Evolutionary conservation across 2,113 vertebrate species (phyloP).

Genomic region (Phocoena phocoena): DNA sequence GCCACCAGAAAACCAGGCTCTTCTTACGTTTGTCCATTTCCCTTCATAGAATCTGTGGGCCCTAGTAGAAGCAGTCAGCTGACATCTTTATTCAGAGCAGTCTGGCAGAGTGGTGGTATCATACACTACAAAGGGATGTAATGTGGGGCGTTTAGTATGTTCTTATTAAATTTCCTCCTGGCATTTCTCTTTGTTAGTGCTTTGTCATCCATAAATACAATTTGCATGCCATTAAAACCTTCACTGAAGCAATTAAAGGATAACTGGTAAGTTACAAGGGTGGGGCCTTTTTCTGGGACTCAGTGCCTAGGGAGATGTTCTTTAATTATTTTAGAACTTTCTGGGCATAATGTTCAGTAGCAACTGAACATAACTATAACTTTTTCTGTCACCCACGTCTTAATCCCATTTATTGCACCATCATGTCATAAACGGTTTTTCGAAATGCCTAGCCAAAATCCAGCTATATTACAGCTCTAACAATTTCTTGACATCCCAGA

Average conservation of each 20-base stretch:
- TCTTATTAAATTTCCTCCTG: neutral
- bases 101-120: neutral
- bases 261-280: neutral
- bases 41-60: neutral
- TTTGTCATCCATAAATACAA: neutral
- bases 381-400: neutral
- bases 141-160: neutral
- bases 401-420: fast-evolving
- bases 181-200: neutral
- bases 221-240: neutral
- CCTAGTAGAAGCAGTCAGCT: neutral
- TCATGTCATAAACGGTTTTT: neutral
- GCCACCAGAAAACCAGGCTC: neutral
- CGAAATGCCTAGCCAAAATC: neutral
- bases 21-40: neutral
- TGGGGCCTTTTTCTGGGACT: neutral
- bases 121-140: neutral
- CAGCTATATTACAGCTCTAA: fast-evolving
- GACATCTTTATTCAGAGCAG: conserved; percentile 32
- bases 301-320: neutral
- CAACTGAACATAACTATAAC: neutral
- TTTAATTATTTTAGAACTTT: neutral
- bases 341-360: neutral
- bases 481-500: neutral
- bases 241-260: neutral